Conservation (phyloP, 30 jellyfish, hydroid and myxozoan species). For the Cassiopea andromeda region DNA sequence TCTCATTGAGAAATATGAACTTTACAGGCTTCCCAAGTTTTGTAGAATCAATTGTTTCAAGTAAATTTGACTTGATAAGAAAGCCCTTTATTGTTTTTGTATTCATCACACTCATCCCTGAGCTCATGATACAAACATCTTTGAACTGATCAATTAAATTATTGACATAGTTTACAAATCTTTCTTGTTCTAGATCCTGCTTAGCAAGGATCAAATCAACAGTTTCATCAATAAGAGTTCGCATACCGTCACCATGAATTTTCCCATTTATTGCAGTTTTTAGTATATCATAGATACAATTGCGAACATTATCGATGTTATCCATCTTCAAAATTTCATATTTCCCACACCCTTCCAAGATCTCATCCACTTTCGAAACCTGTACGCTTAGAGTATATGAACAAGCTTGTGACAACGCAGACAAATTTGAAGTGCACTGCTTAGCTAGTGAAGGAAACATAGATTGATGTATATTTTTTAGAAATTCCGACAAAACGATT, state of each 20-base stretch:
- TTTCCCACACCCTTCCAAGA: neutral
- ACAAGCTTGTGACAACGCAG: conserved; percentile 55
- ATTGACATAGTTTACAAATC: conserved; percentile 3
- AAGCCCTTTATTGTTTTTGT: conserved; percentile 36
- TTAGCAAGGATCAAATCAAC: neutral
- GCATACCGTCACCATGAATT: conserved; percentile 11
- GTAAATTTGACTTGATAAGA: conserved; percentile 8
- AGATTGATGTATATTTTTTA: neutral
- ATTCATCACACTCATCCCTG: conserved; percentile 24
- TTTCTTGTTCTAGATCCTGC: neutral
- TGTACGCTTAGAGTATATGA: neutral
- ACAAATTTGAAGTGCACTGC: neutral
- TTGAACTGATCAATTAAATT: conserved; percentile 30
- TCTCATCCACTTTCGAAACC: neutral
- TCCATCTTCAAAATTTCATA: neutral
- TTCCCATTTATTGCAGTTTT: conserved; percentile 50
- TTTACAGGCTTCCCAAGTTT: neutral
- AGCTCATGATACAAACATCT: conserved; percentile 35
- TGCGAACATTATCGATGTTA: neutral
- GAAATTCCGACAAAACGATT: conserved; percentile 27
- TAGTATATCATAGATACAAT: neutral
- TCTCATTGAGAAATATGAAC: conserved; percentile 18
- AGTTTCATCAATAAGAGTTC: conserved; percentile 11
- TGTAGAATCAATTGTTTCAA: neutral
- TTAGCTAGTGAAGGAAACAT: neutral